phyloP scores from a whole-genome alignment of 2,888 invertebrate species.

The Leptinotarsa juncta region DNA sequence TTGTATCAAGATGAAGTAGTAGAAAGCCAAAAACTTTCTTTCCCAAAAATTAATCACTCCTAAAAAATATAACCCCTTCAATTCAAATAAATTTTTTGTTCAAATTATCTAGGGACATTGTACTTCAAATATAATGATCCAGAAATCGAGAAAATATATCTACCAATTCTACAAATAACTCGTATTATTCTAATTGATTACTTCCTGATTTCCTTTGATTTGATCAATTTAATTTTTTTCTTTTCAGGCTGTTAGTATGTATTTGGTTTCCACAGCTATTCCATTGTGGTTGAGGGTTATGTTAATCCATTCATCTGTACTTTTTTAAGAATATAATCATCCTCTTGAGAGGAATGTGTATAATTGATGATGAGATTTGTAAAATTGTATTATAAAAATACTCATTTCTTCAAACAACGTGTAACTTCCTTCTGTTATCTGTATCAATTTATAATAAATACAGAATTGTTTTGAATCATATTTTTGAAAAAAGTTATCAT shows the following conservation, averaged over 20 bases:
- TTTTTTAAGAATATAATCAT: neutral
- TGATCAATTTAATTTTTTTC: neutral
- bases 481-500: neutral
- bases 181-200: neutral
- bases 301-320: neutral
- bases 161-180: neutral
- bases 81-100: no score
- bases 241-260: neutral
- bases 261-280: conserved; percentile 2
- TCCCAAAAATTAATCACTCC: no score
- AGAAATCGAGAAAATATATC: no score
- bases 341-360: neutral
- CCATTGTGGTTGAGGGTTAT: neutral
- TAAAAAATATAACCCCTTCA: no score
- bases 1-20: no score
- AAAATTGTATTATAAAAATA: neutral
- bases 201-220: neutral
- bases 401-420: no score
- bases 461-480: neutral
- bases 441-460: neutral
- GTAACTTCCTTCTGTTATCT: neutral
- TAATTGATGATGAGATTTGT: neutral
- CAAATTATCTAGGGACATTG: no score
- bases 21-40: no score
- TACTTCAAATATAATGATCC: no score